A percentile compares a stretch with the other conserved stretches of the same genome.
phyloP scores from a whole-genome alignment of 2,113 vertebrate species.

The Andinoacara biseriatus region DNA sequence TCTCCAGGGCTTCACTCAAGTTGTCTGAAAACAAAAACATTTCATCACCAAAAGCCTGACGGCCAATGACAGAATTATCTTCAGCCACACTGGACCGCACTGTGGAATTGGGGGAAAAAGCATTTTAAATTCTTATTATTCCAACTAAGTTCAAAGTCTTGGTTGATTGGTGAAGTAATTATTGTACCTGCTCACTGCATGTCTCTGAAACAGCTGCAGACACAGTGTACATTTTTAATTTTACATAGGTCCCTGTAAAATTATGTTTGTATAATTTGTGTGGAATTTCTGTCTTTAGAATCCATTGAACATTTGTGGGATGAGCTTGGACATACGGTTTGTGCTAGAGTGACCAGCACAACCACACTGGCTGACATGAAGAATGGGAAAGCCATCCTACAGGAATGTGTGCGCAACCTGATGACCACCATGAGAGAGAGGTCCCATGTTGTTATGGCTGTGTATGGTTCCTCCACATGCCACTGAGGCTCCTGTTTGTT shows the following conservation, averaged over 20 bases:
- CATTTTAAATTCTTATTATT: not conserved
- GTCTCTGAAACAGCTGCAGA: not conserved
- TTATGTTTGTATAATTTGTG: not conserved
- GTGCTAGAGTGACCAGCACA: no score
- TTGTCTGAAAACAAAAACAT: slow-evolving; percentile 82
- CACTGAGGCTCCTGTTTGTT: no score
- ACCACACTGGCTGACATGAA: no score
- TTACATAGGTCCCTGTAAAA: not conserved
- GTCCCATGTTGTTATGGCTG: no score
- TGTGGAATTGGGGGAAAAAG: not conserved
- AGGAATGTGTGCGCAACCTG: no score
- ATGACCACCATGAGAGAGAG: no score
- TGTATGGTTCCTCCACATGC: no score
- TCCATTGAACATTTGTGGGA: no score
- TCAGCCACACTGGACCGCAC: not conserved
- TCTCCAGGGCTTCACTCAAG: slow-evolving; percentile 92
- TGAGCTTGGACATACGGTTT: no score
- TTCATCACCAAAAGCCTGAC: not conserved
- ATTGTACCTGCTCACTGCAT: not conserved
- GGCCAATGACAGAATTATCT: not conserved
- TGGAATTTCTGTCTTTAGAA: not conserved
- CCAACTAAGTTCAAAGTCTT: not conserved
- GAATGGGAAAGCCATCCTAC: no score
- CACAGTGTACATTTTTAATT: not conserved
- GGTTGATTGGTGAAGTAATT: not conserved